Evolutionary conservation across 2,113 vertebrate species (phyloP), one percentile per base, ranked within the genome.

Genomic region (Paradisaea rubra): DNA sequence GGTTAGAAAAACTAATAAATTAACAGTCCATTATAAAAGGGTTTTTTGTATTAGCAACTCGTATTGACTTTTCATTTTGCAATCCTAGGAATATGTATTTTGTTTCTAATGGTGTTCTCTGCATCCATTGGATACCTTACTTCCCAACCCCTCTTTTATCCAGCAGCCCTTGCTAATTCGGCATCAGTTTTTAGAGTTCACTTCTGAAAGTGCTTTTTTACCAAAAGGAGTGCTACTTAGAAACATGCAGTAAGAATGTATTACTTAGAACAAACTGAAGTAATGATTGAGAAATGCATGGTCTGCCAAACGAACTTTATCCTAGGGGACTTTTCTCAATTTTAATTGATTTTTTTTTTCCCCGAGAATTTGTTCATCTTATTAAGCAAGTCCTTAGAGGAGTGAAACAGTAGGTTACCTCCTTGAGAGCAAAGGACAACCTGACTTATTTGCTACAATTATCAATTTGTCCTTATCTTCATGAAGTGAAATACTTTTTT

Each of bases 261-360:
- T 97, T 94, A 94, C 89, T 97, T 94, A 93, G 74, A 90, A 92
- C 52, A 91, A 93, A 91, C 93, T 94, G 91, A 95, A 96, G 88
- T 94, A 96, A 94, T 97, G 96, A 96, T 96, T 96, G 95, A 97
- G 92, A 92, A 97, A 85, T 85, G 81, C 86, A 84, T 47, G 94
- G 94, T 91, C 52, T 96, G 85, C 80, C 93, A 96, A 97, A 95
- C 94, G 94, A 96, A 97, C 96, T 98, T 97, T 89, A 93, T 97
- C 97, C 97, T 97, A 74, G 93, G 97, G 97, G 97, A 95, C 52
- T 95, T 95, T 96, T 97, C 86, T 96, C 84, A 92, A 80, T 95
- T 97, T 97, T 98, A 98, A 98, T 98, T 97, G 96, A 97, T 97
- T 97, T 97, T 97, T 96, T 96, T 97, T 97, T 96, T 87, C 81